These are phyloP conservation scores for Nesogale talazaci DNA, from an alignment of 2,113 vertebrate genomes.

Conservation along the genomic window DNA sequence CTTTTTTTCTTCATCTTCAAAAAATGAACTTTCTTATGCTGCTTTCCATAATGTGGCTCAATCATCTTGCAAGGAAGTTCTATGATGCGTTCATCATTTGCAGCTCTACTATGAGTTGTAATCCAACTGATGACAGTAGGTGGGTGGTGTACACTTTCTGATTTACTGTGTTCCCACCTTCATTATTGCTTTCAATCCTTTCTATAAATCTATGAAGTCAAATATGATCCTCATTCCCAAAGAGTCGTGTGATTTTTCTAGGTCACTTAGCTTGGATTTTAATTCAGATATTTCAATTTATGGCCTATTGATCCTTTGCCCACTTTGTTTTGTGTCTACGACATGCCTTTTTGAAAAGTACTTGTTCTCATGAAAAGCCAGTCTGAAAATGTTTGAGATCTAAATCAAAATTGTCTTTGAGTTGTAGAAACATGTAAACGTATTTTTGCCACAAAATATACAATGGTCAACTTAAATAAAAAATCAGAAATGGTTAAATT, in stretches of 20 bases:
- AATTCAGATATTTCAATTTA: not conserved
- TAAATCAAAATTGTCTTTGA: conserved; percentile 55
- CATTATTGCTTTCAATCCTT: not conserved
- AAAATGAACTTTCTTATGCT: too few species aligned
- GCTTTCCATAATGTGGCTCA: too few species aligned
- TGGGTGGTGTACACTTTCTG: not conserved
- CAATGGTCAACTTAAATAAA: conserved; percentile 46
- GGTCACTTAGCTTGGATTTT: conserved; percentile 43
- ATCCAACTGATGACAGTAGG: too few species aligned
- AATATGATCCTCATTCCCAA: conserved; percentile 34
- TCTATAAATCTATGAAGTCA: conserved; percentile 21
- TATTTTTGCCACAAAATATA: conserved; percentile 53
- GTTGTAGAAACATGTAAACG: conserved; percentile 11
- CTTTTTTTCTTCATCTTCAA: too few species aligned
- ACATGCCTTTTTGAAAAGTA: not conserved
- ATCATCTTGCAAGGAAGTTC: too few species aligned
- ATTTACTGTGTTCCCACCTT: conserved; percentile 17
- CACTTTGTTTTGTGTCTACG: not conserved
- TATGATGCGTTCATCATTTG: too few species aligned
- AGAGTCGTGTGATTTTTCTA: not conserved
- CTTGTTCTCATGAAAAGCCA: conserved; percentile 25
- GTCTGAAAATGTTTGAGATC: conserved; percentile 25
- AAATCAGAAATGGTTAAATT: conserved; percentile 6
- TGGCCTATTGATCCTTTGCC: not conserved
- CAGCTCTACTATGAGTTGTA: too few species aligned